Evolutionary conservation across 2,113 vertebrate species (phyloP), one percentile per base, ranked within the genome.

Genomic region (Cygnus atratus): DNA sequence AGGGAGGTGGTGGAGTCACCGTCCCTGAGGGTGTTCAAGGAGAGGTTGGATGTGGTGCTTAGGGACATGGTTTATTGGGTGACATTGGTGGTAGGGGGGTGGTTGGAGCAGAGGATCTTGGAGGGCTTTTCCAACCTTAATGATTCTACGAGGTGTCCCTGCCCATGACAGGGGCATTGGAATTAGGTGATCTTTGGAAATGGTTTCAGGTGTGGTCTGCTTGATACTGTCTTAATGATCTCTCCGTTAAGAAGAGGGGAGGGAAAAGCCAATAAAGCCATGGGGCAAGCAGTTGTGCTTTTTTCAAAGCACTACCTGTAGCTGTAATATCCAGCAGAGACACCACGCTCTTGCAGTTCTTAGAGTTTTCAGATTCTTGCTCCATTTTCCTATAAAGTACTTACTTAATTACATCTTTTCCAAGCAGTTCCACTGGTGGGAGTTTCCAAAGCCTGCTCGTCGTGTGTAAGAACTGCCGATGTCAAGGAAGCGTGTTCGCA

Each of bases 391-490:
- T 72, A 0, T 33, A 4, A 59, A 59, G 26, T 37, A 6, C 26
- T 4, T 44, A 46, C 55, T 77, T 57, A 13, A 5, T 18, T 7
- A 15, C 39, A 1, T 88, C 37, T 91, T 48, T 93, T 24, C 62
- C 61, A 4, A 80, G 77, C 97, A 97, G 97, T 81, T 31, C 52
- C 54, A 2, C 73, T 95, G 0, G n/a, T 54, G 87, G 92, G 79
- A 11, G 78, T 41, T 1, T 90, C 97, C 79, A 75, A 86, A 55
- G 97, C 97, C 77, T 98, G 98, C 16, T 98, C 97, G 0, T 98
- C 97, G 0, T 98, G 98, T 1, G 92, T 98, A 21, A 96, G 98
- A 24, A 78, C 96, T 1, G 95, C 90, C 6, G 97, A 96, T 11
- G 92, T 94, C 37, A 97, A 97, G 77, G 97, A 97, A 1, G 81